Conservation (phyloP, 2,113 vertebrate species). For the Sander lucioperca region DNA sequence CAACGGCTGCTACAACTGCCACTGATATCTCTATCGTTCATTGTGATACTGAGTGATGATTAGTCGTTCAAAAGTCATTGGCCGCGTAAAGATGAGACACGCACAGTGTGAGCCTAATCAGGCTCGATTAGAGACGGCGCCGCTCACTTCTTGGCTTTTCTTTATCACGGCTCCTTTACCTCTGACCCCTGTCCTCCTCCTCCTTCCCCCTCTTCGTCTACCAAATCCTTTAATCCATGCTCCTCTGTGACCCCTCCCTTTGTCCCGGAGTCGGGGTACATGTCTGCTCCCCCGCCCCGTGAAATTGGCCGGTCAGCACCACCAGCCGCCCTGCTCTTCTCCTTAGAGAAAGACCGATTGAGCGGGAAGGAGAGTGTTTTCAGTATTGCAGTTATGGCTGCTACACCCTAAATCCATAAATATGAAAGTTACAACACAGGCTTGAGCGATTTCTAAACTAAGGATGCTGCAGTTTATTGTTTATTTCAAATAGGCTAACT, state of each 20-base stretch:
- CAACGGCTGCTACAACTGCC: constrained; percentile 7
- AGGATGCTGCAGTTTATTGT: background rate
- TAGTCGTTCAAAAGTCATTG: constrained; percentile 59
- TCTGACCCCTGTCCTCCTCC: constrained; percentile 68
- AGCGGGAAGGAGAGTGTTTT: constrained; percentile 8
- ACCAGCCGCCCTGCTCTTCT: constrained; percentile 9
- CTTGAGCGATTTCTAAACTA: background rate
- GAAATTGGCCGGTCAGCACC: constrained; percentile 59
- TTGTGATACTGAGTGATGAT: constrained; percentile 53
- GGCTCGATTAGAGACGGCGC: constrained; percentile 61
- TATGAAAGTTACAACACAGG: constrained; percentile 10
- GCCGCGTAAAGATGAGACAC: constrained; percentile 51
- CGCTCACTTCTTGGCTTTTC: constrained; percentile 63
- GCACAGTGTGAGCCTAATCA: constrained; percentile 72
- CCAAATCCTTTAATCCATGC: constrained; percentile 78
- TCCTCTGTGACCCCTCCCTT: constrained; percentile 70
- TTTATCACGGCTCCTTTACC: constrained; percentile 65
- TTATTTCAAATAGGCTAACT: background rate
- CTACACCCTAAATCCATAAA: constrained; percentile 3
- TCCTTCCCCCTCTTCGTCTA: constrained; percentile 28
- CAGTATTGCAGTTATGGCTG: constrained; percentile 3
- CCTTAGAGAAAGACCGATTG: constrained; percentile 7
- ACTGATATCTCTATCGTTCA: constrained; percentile 53
- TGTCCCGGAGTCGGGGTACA: constrained; percentile 63
- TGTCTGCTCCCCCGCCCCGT: constrained; percentile 72